These are phyloP conservation scores for Selenia dentaria DNA, from an alignment of 2,888 invertebrate species.

Conservation along the genomic window DNA sequence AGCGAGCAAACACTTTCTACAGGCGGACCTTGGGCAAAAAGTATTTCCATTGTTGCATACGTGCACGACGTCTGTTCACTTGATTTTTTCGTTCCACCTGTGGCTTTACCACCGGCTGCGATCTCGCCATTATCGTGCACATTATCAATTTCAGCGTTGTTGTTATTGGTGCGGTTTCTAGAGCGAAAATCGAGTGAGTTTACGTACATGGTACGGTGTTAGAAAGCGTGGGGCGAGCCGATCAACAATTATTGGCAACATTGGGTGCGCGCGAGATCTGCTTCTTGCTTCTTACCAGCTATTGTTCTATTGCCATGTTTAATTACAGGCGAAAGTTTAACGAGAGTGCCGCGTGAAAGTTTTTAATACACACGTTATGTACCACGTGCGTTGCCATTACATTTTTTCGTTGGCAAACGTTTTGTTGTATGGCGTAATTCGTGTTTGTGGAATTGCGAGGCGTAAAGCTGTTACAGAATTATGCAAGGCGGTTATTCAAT, in stretches of 20 bases:
- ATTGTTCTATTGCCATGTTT: conserved; percentile 77
- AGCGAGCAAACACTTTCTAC: conserved; percentile 60
- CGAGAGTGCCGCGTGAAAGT: conserved; percentile 75
- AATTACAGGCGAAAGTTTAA: conserved; percentile 82
- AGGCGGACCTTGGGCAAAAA: conserved; percentile 50
- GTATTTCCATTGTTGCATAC: conserved; percentile 56
- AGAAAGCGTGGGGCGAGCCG: conserved; percentile 79
- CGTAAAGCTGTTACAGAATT: conserved; percentile 44
- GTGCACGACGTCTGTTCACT: conserved; percentile 51
- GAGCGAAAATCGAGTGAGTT: conserved; percentile 55
- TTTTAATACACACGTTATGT: conserved; percentile 52
- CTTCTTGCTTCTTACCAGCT: conserved; percentile 68
- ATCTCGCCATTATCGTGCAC: conserved; percentile 34
- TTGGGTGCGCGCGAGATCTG: conserved; percentile 69
- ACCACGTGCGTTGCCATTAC: conserved; percentile 59
- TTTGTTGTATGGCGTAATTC: conserved; percentile 50
- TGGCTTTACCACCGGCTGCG: conserved; percentile 37
- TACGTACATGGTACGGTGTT: conserved; percentile 57
- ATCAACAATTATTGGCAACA: conserved; percentile 77
- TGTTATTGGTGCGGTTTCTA: conserved; percentile 42
- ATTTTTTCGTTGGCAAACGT: conserved; percentile 53
- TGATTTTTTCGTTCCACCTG: conserved; percentile 52
- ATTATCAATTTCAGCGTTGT: conserved; percentile 32
- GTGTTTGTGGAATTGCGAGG: conserved; percentile 48
- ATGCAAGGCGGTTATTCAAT: conserved; percentile 44